Base-by-base conservation (phyloP, 2,888 invertebrate genomes). In the Eristalis pertinax region DNA sequence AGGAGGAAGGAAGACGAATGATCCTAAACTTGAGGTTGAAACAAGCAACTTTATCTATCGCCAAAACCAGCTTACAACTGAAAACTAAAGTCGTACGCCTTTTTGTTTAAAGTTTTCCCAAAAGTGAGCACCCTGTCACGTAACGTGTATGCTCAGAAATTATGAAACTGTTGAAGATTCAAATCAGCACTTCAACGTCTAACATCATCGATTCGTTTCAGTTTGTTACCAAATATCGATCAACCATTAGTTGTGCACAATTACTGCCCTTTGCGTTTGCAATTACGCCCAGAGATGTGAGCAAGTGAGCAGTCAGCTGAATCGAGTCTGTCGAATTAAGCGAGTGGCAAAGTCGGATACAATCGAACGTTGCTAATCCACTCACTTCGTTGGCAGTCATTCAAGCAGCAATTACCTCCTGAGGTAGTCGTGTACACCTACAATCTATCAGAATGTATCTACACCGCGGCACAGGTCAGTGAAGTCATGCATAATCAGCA, bases 361-460 rank as follows among this genome's bases (percentile, higher is more conserved):
- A 50, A 50, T 19, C 50, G 19, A 32, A 19, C 50, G 50, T 50
- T 64, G 43, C 63, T 63, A 73, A 43, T 63, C 63, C n/a, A 19
- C 43, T 50, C n/a, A 43, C 26, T 63, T 35, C 24, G 72, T 60
- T 35, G 29, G 0, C 38, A 35, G 72, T 43, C 43, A 32, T 32
- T 32, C 32, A 32, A 63, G 32, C 38, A 62, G 41, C 62, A 62
- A 60, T 41, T 19, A 50, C 63, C 43, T 22, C 29, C 43, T 50
- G 73, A 19, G 29, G 63, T 32, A 50, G 41, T 72, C n/a, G 62
- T 32, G 32, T 43, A 32, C n/a, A 62, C 72, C 43, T n/a, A 60
- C n/a, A 41, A 60, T 73, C 62, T 43, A 63, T 63, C 62, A 73
- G 72, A 64, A 74, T 74, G 63, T 50, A 74, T 74, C 63, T 64